These are phyloP conservation scores for Turritopsis dohrnii DNA, from an alignment of 30 jellyfish, hydroid and myxozoan species.

Conservation along the genomic window DNA sequence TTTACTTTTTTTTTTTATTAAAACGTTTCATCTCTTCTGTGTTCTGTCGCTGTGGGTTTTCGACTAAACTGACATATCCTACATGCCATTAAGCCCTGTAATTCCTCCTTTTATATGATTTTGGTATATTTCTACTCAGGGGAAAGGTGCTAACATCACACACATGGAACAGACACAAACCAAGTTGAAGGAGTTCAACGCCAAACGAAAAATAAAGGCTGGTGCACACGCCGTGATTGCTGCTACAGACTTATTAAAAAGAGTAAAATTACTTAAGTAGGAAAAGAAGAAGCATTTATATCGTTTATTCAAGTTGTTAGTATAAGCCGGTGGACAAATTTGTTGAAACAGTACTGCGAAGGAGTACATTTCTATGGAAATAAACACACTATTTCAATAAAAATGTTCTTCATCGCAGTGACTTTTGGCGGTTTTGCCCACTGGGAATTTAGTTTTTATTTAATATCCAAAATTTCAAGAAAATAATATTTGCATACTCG, in stretches of 20 bases:
- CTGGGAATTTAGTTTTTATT: not conserved
- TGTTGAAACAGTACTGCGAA: too few relatives aligned
- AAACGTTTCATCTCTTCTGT: too few relatives aligned
- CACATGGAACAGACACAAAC: slow-evolving; percentile 91
- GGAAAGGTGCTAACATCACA: slow-evolving; percentile 75
- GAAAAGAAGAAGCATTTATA: not conserved
- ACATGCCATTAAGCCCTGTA: too few relatives aligned
- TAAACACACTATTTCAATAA: too few relatives aligned
- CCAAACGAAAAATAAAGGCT: slow-evolving; percentile 75
- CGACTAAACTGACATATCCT: too few relatives aligned
- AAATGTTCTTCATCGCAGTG: too few relatives aligned
- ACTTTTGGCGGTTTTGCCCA: too few relatives aligned
- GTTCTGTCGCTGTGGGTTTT: too few relatives aligned
- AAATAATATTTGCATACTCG: too few relatives aligned
- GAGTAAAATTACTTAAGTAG: slow-evolving; percentile 7
- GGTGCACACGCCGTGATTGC: slow-evolving; percentile 94
- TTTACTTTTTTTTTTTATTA: too few relatives aligned
- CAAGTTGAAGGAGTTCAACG: slow-evolving; percentile 82
- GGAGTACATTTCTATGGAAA: too few relatives aligned
- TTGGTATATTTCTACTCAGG: slow-evolving; percentile 27
- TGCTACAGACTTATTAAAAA: slow-evolving; percentile 51
- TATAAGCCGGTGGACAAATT: too few relatives aligned
- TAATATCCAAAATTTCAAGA: not conserved
- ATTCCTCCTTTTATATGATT: not conserved
- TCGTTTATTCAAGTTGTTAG: not conserved